These are phyloP conservation scores for Dipodomys ordii DNA, from an alignment of 2,113 vertebrate genomes.

Conservation along the genomic window DNA sequence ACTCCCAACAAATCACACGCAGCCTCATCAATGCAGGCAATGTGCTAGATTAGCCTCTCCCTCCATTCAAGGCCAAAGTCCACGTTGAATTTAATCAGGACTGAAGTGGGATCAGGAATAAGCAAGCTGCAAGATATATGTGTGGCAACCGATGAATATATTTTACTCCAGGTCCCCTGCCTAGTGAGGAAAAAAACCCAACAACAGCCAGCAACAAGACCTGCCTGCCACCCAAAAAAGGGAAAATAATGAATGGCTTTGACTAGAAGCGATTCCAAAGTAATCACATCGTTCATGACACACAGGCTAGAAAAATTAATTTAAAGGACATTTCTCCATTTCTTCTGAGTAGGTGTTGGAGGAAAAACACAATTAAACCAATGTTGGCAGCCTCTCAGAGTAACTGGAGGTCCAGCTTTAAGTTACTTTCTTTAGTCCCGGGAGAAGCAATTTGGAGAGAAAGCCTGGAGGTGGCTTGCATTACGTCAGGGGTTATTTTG, in stretches of 20 bases:
- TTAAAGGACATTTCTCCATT: constrained; percentile 36
- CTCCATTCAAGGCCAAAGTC: constrained; percentile 41
- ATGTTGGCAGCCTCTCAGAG: neutral
- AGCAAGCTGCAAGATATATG: neutral
- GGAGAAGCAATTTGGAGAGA: neutral
- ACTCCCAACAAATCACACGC: neutral
- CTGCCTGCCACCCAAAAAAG: neutral
- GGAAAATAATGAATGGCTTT: neutral
- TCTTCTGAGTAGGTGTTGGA: constrained; percentile 44
- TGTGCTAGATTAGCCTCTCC: neutral
- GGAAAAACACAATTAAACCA: constrained; percentile 27
- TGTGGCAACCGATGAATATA: neutral
- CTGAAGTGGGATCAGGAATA: neutral
- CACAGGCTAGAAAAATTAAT: constrained; percentile 32
- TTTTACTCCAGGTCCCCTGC: neutral
- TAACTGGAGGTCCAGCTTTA: neutral
- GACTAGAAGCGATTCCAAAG: neutral
- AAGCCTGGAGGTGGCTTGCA: neutral
- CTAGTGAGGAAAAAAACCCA: neutral
- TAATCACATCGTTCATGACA: neutral
- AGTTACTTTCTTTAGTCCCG: neutral
- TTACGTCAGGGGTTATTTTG: neutral
- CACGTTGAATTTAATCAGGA: constrained; percentile 57
- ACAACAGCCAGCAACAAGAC: neutral
- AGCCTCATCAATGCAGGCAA: neutral